Percentiles rank a stretch among this genome's conserved stretches.
Evolutionary conservation across 2,888 invertebrate species (phyloP).

Genomic region (Heliothis peltigera): DNA sequence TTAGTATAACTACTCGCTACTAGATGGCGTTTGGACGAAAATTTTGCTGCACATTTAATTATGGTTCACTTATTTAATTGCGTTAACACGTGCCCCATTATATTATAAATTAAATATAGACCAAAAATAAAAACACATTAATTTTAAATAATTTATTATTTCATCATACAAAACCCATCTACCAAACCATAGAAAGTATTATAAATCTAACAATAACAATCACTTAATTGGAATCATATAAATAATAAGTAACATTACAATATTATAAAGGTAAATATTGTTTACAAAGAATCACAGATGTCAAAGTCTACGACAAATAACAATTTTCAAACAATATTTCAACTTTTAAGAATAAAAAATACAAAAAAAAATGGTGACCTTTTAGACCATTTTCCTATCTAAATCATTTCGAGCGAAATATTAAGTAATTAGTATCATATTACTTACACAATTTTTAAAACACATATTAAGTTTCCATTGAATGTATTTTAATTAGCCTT

Average conservation of each 20-base stretch:
- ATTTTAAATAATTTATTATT: slow-evolving; percentile 52
- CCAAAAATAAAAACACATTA: slow-evolving; percentile 21
- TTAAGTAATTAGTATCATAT: slow-evolving; percentile 31
- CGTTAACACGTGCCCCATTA: too few relatives aligned
- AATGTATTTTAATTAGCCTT: too few relatives aligned
- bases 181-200: slow-evolving; percentile 57
- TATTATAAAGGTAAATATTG: slow-evolving; percentile 37
- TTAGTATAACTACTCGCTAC: slow-evolving; percentile 8
- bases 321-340: slow-evolving; percentile 11
- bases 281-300: slow-evolving; percentile 61
- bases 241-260: slow-evolving; percentile 40
- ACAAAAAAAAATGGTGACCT: slow-evolving; percentile 20
- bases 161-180: slow-evolving; percentile 53
- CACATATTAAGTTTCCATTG: too few relatives aligned
- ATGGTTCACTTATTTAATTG: too few relatives aligned
- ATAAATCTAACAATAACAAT: slow-evolving; percentile 49
- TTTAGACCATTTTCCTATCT: slow-evolving; percentile 17
- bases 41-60: not conserved
- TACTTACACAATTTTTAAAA: not conserved
- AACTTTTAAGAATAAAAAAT: slow-evolving; percentile 21
- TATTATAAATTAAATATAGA: too few relatives aligned
- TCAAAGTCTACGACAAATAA: slow-evolving; percentile 31
- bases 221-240: slow-evolving; percentile 34
- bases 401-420: slow-evolving; percentile 27
- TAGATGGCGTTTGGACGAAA: slow-evolving; percentile 31